A percentile compares a stretch with the other conserved stretches of the same genome.
phyloP scores from a whole-genome alignment of 30 jellyfish, hydroid and myxozoan genomes.

The Aurelia coerulea region DNA sequence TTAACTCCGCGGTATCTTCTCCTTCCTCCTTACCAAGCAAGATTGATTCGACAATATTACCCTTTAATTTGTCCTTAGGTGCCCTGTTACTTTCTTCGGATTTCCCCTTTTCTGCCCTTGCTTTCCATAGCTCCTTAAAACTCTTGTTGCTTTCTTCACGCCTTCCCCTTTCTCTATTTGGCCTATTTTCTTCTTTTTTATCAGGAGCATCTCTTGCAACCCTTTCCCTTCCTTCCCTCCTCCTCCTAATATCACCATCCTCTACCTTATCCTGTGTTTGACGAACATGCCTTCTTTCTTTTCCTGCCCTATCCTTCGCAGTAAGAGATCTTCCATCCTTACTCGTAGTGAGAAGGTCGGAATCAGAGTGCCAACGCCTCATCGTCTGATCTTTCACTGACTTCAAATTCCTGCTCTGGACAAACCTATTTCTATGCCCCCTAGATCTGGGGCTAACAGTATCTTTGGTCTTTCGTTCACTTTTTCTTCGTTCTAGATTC shows the following conservation, averaged over 20 bases:
- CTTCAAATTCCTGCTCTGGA: constrained; percentile 2
- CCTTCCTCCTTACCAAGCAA: neutral
- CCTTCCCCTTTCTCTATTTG: neutral
- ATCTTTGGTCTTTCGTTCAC: neutral
- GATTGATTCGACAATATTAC: neutral
- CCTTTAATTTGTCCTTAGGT: neutral
- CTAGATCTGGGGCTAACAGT: neutral
- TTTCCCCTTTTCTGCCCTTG: neutral
- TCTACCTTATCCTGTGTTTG: neutral
- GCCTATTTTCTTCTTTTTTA: neutral
- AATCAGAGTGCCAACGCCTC: constrained; percentile 62
- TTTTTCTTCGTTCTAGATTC: neutral
- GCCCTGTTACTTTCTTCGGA: neutral
- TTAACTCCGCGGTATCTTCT: neutral
- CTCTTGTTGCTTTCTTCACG: neutral
- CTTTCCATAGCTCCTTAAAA: too few species aligned
- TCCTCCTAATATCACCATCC: neutral
- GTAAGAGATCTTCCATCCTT: constrained; percentile 4
- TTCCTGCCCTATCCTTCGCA: neutral
- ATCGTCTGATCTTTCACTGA: neutral
- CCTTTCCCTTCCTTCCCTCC: neutral
- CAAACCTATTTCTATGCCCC: constrained; percentile 2
- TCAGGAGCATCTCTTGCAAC: neutral
- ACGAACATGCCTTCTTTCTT: neutral
- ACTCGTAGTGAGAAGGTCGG: constrained; percentile 49